Evolutionary conservation across 2,113 vertebrate species (phyloP), one percentile per base, ranked within the genome.

Genomic region (Actinemys pallida): DNA sequence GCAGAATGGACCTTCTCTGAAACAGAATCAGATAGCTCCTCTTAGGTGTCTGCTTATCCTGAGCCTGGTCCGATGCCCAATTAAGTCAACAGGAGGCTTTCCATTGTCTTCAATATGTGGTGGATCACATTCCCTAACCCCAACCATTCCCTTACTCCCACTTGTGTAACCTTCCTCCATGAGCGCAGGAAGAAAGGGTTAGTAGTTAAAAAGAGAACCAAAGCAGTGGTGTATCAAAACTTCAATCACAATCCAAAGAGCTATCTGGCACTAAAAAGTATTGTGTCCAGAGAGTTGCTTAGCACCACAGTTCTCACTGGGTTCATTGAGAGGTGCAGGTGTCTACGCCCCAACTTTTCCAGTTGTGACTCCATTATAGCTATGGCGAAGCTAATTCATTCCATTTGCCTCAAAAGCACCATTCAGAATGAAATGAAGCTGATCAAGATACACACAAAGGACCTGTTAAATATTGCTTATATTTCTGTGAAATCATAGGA

Each of bases 401-500:
- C 42, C 14, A 19, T 8, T 24, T 78, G 13, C 42, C 24, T 29
- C 24, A 14, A 29, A 78, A 78, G 20, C 69, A 75, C 39, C 69
- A 75, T 9, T 75, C n/a, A 42, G 59, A 14, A 75, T 75, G 20
- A 75, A 39, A 22, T 11, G n/a, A 22, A 75, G 69, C 6, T 1
- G 52, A 85, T 20, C 45, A 93, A 93, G 62, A 78, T 86, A 95
- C 5, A 0, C 49, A 91, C 92, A 57, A 31, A 75, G 49, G 1
- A 86, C 35, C 80, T 59, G 42, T 81, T 92, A 96, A 96, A 96
- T 25, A 91, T 5, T 59, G 65, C 19, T 89, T 95, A 75, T 89
- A 94, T 96, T 96, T 96, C 87, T 90, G 78, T 85, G 65, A 16
- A 31, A 90, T 95, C n/a, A 85, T 45, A 94, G 80, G 79, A 94